Evolutionary conservation across 2,113 vertebrate genomes (phyloP).

Genomic region (Dasyurus viverrinus): DNA sequence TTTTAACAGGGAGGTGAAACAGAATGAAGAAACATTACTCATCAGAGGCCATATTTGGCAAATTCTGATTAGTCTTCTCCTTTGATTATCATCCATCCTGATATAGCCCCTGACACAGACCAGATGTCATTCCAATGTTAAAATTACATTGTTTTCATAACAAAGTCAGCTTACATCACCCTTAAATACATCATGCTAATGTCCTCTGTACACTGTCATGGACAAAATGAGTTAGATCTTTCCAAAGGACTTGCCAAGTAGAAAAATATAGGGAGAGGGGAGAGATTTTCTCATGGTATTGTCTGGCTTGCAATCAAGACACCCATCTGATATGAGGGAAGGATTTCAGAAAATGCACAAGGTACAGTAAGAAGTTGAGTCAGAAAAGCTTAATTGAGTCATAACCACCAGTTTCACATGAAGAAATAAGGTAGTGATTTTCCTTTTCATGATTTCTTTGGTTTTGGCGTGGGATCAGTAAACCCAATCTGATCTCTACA

Average conservation of each 20-base stretch:
- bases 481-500: background rate
- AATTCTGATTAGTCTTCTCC: constrained; percentile 29
- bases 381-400: background rate
- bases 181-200: constrained; percentile 62
- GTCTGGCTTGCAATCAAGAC: constrained; percentile 13
- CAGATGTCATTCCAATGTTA: constrained; percentile 79
- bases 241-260: constrained; percentile 70
- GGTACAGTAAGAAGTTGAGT: background rate
- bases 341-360: background rate
- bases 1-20: constrained; percentile 41
- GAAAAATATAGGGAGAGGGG: constrained; percentile 34
- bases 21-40: constrained; percentile 47
- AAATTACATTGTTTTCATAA: constrained; percentile 79
- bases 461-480: constrained; percentile 13
- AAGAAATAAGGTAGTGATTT: background rate
- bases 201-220: constrained; percentile 68
- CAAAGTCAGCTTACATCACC: constrained; percentile 74
- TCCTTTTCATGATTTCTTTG: constrained; percentile 23
- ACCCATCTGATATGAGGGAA: background rate
- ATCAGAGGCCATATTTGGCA: constrained; percentile 71
- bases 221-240: constrained; percentile 71
- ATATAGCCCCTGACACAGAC: constrained; percentile 72
- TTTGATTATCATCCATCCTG: constrained; percentile 62
- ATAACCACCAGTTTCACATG: background rate
- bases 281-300: constrained; percentile 45